phyloP scores from a whole-genome alignment of 2,797 vertebrate species.

The Miichthys miiuy region DNA sequence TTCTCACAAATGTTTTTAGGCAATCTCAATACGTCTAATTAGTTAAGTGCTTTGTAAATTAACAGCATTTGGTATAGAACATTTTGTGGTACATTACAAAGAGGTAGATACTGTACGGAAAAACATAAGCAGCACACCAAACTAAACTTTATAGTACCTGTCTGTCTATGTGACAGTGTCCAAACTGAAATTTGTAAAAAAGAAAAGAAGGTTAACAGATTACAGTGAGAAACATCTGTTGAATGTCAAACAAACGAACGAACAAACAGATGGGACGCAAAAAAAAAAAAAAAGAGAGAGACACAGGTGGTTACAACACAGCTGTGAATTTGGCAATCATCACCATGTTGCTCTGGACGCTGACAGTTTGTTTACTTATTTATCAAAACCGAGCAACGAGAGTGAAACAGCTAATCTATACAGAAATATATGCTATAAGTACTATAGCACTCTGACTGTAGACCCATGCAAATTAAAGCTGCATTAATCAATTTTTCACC shows the following conservation, averaged over 20 bases:
- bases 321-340: neutral
- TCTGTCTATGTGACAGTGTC: slow-evolving; percentile 88
- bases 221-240: slow-evolving; percentile 71
- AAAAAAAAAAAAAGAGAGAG: slow-evolving; percentile 31
- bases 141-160: slow-evolving; percentile 81
- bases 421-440: neutral
- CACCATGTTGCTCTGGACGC: neutral
- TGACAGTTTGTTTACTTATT: no score
- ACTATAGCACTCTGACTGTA: neutral
- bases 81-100: slow-evolving; percentile 69
- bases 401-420: neutral
- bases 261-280: slow-evolving; percentile 28
- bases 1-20: neutral
- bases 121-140: slow-evolving; percentile 69
- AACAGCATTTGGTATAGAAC: slow-evolving; percentile 88
- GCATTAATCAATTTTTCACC: neutral
- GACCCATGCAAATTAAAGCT: neutral
- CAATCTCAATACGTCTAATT: slow-evolving; percentile 15
- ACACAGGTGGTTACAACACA: slow-evolving; percentile 17
- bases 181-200: slow-evolving; percentile 87
- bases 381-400: neutral
- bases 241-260: slow-evolving; percentile 56
- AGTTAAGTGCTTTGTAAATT: slow-evolving; percentile 79
- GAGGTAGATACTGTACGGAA: slow-evolving; percentile 59
- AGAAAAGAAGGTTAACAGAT: slow-evolving; percentile 83